phyloP scores from a whole-genome alignment of 2,797 vertebrate genomes.

The Decapterus maruadsi region DNA sequence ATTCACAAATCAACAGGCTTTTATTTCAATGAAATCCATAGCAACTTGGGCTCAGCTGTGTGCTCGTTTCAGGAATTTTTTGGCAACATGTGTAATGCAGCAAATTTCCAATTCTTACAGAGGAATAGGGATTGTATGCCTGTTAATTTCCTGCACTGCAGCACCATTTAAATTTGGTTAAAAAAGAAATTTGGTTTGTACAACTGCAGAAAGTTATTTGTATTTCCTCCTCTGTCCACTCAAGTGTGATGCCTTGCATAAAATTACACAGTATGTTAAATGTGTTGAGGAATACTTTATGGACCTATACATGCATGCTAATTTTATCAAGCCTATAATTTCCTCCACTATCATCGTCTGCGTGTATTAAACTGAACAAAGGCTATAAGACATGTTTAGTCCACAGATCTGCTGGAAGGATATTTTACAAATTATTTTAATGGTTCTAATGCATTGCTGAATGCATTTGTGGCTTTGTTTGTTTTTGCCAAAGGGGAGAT shows the following conservation, averaged over 20 bases:
- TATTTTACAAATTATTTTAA: constrained; percentile 54
- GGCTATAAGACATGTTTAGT: constrained; percentile 35
- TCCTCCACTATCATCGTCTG: not conserved
- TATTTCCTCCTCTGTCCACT: constrained; percentile 22
- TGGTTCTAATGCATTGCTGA: constrained; percentile 53
- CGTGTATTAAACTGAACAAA: constrained; percentile 41
- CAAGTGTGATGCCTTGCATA: constrained; percentile 16
- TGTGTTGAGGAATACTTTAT: constrained; percentile 10
- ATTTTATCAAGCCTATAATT: constrained; percentile 33
- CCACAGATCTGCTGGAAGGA: constrained; percentile 40
- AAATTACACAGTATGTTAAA: constrained; percentile 17
- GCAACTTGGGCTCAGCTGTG: constrained; percentile 11
- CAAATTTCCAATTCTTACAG: constrained; percentile 14
- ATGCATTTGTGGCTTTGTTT: constrained; percentile 67
- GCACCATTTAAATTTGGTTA: constrained; percentile 21
- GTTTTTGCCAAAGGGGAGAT: constrained; percentile 60
- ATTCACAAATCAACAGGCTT: constrained; percentile 52
- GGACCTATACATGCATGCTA: not conserved
- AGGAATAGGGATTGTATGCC: not conserved
- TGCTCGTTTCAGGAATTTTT: constrained; percentile 21
- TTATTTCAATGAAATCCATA: constrained; percentile 49
- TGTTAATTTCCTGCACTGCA: constrained; percentile 17
- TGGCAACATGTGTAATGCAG: constrained; percentile 3
- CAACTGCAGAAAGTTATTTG: constrained; percentile 9
- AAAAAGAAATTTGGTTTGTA: constrained; percentile 29